A percentile compares a stretch with the other conserved stretches of the same genome.
phyloP scores from a whole-genome alignment of 2,888 invertebrate genomes.

The Yponomeuta evonymella region DNA sequence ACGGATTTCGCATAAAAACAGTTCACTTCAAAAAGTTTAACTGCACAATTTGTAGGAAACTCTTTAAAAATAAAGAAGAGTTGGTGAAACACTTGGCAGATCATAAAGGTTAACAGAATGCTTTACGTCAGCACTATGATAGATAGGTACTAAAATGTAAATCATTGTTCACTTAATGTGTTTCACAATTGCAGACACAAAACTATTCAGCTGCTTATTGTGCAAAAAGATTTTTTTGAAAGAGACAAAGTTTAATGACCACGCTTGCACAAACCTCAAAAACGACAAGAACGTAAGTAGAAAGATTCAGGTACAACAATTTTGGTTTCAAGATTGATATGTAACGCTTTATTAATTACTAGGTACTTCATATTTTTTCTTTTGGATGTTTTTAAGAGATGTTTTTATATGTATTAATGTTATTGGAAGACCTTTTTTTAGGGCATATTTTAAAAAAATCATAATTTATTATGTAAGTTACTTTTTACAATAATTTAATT shows the following conservation, averaged over 20 bases:
- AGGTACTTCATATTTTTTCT: too few species aligned
- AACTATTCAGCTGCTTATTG: constrained; percentile 45
- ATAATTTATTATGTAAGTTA: too few species aligned
- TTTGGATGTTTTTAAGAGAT: too few species aligned
- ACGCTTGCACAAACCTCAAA: constrained; percentile 34
- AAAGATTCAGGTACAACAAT: too few species aligned
- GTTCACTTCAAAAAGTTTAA: constrained; percentile 38
- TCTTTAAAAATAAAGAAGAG: constrained; percentile 51
- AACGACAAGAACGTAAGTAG: constrained; percentile 25
- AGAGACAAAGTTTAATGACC: constrained; percentile 41
- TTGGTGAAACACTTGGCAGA: constrained; percentile 42
- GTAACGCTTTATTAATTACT: too few species aligned
- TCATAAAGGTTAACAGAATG: constrained; percentile 45
- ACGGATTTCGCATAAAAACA: constrained; percentile 48
- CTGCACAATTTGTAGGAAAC: constrained; percentile 52
- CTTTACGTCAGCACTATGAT: background rate
- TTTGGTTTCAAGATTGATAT: too few species aligned
- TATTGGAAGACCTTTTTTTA: too few species aligned
- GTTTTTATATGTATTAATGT: too few species aligned
- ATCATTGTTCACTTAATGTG: constrained; percentile 4
- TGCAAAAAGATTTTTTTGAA: constrained; percentile 61
- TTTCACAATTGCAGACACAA: constrained; percentile 42
- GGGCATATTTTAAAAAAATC: too few species aligned
- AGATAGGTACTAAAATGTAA: background rate
- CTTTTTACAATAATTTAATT: too few species aligned